These are phyloP conservation scores for Boloria euphrosyne DNA, from an alignment of 2,888 invertebrate genomes.

Conservation along the genomic window DNA sequence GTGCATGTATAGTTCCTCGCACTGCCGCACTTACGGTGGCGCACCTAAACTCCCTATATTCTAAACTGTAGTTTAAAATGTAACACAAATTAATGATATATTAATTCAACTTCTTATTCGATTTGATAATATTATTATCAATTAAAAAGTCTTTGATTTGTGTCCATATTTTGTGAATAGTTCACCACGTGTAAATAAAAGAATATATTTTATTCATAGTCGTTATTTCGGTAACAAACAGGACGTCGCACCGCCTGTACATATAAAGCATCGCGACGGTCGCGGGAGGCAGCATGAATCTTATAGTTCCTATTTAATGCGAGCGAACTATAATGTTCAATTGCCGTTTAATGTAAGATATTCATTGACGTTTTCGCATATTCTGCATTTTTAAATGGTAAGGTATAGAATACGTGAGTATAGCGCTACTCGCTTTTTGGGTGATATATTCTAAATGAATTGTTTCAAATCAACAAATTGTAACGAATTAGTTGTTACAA, in stretches of 20 bases:
- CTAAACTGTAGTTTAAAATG: constrained; percentile 79
- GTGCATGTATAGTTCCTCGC: constrained; percentile 82
- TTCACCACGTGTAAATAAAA: constrained; percentile 68
- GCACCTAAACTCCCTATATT: constrained; percentile 78
- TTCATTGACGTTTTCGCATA: constrained; percentile 81
- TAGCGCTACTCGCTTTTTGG: constrained; percentile 79
- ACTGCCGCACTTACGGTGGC: constrained; percentile 75
- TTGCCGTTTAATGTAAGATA: constrained; percentile 79
- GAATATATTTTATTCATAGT: constrained; percentile 74
- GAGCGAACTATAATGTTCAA: constrained; percentile 82
- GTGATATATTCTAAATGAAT: constrained; percentile 81
- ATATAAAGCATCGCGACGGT: constrained; percentile 55
- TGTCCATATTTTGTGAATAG: constrained; percentile 71
- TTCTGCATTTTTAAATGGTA: constrained; percentile 81
- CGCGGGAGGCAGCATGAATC: constrained; percentile 78
- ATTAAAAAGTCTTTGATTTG: constrained; percentile 66
- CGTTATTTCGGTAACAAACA: constrained; percentile 69
- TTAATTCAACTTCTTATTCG: constrained; percentile 65
- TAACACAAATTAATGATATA: constrained; percentile 64
- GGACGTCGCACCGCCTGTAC: constrained; percentile 59
- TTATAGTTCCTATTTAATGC: constrained; percentile 82
- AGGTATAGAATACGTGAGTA: constrained; percentile 79
- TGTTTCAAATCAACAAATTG: constrained; percentile 73
- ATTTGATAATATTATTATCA: constrained; percentile 61
- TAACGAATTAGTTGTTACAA: constrained; percentile 71